phyloP scores from a whole-genome alignment of 1,140 invertebrate genomes.

The Stegodyphus mimosarum region DNA sequence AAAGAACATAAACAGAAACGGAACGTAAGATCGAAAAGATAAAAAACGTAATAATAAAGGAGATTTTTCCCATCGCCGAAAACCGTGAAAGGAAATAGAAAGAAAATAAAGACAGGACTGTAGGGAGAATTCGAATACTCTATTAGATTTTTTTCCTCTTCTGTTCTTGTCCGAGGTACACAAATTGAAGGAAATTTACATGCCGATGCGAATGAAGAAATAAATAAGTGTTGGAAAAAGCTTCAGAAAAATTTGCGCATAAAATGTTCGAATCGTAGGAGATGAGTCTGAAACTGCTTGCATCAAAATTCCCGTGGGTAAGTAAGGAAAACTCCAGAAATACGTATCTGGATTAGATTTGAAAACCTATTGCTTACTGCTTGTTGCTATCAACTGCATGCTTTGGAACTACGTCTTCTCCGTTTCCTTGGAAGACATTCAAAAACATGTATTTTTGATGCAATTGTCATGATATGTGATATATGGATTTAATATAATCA shows the following conservation, averaged over 20 bases:
- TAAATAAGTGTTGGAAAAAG: constrained; percentile 7
- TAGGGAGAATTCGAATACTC: not conserved
- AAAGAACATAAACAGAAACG: not conserved
- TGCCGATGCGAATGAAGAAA: not conserved
- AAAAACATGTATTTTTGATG: no score
- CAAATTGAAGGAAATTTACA: constrained; percentile 41
- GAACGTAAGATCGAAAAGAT: not conserved
- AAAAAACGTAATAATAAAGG: not conserved
- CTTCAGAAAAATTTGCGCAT: not conserved
- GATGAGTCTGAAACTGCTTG: not conserved
- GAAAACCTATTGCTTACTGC: no score
- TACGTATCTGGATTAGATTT: constrained; percentile 19
- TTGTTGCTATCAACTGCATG: no score
- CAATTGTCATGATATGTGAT: no score
- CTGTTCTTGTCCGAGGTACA: not conserved
- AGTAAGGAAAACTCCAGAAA: constrained; percentile 18
- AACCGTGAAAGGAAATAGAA: not conserved
- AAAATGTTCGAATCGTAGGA: not conserved
- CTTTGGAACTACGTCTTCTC: no score
- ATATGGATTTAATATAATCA: no score
- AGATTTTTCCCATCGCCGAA: not conserved
- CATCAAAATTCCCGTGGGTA: not conserved
- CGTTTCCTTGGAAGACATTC: no score
- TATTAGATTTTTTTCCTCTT: not conserved
- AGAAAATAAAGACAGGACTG: constrained; percentile 2